These are phyloP conservation scores for Halcyon chelicuti DNA, from an alignment of 2,797 vertebrate genomes.

Conservation along the genomic window DNA sequence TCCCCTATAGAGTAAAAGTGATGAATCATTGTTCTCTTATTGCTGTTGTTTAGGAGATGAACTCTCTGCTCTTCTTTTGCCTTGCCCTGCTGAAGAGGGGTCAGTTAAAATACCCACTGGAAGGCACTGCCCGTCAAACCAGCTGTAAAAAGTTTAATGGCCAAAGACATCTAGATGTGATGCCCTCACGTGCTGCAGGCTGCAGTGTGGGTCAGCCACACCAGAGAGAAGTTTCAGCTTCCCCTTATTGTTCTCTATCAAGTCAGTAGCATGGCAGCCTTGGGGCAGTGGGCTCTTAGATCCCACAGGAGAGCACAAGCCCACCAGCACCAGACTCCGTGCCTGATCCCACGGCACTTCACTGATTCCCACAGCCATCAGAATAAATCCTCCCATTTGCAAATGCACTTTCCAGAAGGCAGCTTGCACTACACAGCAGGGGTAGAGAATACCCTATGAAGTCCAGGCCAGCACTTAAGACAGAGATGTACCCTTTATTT, in stretches of 20 bases:
- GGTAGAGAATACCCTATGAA: not conserved
- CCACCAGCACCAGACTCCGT: not conserved
- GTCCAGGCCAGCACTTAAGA: not conserved
- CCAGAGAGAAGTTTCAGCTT: not conserved
- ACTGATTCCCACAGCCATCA: not conserved
- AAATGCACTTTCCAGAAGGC: not conserved
- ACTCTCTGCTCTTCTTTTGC: not conserved
- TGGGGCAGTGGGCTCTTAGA: not conserved
- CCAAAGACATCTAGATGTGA: not conserved
- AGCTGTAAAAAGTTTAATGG: not conserved
- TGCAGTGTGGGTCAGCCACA: not conserved
- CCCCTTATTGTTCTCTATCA: not conserved
- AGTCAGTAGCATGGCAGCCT: not conserved
- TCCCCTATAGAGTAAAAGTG: not conserved
- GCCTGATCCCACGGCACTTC: not conserved
- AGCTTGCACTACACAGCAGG: not conserved
- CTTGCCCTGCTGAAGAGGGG: not conserved
- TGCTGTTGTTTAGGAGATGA: not conserved
- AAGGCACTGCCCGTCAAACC: not conserved
- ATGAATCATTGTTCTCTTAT: not conserved
- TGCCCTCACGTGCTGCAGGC: not conserved
- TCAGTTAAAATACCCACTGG: not conserved
- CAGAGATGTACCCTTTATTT: not conserved
- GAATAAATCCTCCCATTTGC: not conserved
- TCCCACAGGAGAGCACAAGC: rapidly evolving